Base-by-base conservation (phyloP, 2,888 invertebrate genomes). In the Tuberolachnus salignus region DNA sequence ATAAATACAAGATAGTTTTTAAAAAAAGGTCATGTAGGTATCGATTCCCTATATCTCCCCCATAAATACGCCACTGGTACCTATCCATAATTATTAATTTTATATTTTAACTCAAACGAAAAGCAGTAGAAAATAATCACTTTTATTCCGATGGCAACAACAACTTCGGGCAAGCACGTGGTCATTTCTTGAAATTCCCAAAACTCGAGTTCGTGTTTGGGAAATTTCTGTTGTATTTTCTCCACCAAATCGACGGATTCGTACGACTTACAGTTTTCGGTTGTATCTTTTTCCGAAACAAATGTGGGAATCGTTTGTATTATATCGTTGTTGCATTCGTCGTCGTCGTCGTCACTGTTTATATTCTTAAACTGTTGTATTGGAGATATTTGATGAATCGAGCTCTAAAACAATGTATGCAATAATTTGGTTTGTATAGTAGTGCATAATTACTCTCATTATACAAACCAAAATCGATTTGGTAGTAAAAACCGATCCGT, bases 161-260 rank as follows among this genome's bases (percentile, higher is more conserved):
- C 69, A n/a, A 78, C 55, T 78, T 78, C 78, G 13, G 69, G 78
- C 46, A 78, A 59, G 51, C 78, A 78, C 2, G 78, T 78, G 34
- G 46, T 69, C 23, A 49, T 69, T 69, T 78, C 78, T 69, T 69
- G 78, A 69, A 61, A 78, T 49, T 78, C 78, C 78, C 78, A 78
- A 78, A 78, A 78, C 23, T 69, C 69, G 1, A 78, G 78, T 69
- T 78, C 67, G 9, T 78, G 78, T 61, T 78, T 78, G 34, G 78
- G 78, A 61, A 67, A 78, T 42, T 78, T 69, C 21, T 78, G 67
- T 61, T 69, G 78, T 34, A 78, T 67, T 78, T 69, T 78, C 13
- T 67, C 69, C 23, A 78, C 57, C 3, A 78, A 13, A 67, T 78
- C 78, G 0, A 78, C 59, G 1, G 57, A 59, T 23, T 74, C 64